Evolutionary conservation across 2,113 vertebrate species (phyloP), one percentile per base, ranked within the genome.

Genomic region (Eudyptes chrysolophus): DNA sequence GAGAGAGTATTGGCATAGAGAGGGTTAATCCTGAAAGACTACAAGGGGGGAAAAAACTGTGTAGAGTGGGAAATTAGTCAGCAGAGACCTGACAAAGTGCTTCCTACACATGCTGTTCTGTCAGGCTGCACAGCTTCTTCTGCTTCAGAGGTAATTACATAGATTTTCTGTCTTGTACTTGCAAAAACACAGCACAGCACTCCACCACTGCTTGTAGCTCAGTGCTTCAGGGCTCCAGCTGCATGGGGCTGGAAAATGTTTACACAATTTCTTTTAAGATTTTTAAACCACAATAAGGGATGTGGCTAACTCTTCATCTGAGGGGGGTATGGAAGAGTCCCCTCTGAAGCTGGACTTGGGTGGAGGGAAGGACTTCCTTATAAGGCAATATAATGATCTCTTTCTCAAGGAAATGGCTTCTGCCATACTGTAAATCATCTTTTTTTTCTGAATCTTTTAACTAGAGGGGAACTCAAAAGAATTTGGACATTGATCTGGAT

Each of bases 91-190:
- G 98, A 98, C 99, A 99, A 98, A 99, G 98, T 98, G 98, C 98
- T 99, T 98, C 87, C 97, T 99, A 98, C 98, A 99, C 98, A 99
- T 98, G 98, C 98, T 99, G 98, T 98, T 98, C 99, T 99, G 99
- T 99, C 98, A 99, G 98, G 97, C 98, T 97, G 98, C 98, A 98
- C 98, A 98, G 99, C 98, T 97, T 99, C 99, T 99, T 98, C 98
- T 99, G 99, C 99, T 99, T 99, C 99, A 99, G 99, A 99, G 99
- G 99, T 99, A 99, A 99, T 99, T 99, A 99, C 99, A 99, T 99
- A 99, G 99, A 99, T 99, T 99, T 99, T 99, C 99, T 99, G 99
- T 99, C 99, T 99, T 99, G 99, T 99, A 99, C 98, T 99, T 98
- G 98, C 98, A 98, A 98, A 99, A 99, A 99, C 99, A 99, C 99